Percentiles rank a stretch among this genome's conserved stretches.
Evolutionary conservation across 2,888 invertebrate species (phyloP).

Genomic region (Phyto melanocephala): DNA sequence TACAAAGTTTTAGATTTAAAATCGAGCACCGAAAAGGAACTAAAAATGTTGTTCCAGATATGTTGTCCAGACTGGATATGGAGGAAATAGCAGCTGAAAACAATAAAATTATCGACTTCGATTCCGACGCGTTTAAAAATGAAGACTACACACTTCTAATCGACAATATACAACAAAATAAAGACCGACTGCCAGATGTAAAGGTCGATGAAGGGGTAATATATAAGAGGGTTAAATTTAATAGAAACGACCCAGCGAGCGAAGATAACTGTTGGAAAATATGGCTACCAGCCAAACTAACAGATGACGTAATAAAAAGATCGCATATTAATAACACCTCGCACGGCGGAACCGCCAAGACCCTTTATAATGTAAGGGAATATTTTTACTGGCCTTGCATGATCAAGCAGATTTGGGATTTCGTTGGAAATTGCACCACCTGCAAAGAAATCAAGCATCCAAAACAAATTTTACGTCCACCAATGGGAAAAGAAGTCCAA

Average conservation of each 20-base stretch:
- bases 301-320: not conserved
- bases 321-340: not conserved
- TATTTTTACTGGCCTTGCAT: not conserved
- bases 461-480: too few relatives aligned
- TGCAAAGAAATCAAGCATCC: too few relatives aligned
- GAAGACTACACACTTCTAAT: not conserved
- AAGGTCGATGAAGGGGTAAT: not conserved
- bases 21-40: not conserved
- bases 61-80: not conserved
- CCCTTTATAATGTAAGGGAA: not conserved
- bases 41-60: not conserved
- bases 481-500: not conserved
- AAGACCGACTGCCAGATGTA: not conserved
- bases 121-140: not conserved
- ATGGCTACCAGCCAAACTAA: not conserved
- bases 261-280: conserved; percentile 5
- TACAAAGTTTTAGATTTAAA: too few relatives aligned
- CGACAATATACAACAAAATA: not conserved
- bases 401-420: not conserved
- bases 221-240: not conserved
- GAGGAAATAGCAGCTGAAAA: too few relatives aligned
- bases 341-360: not conserved
- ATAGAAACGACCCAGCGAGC: not conserved
- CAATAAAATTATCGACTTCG: not conserved
- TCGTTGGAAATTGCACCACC: not conserved